Evolutionary conservation across 1,140 invertebrate genomes (phyloP), one percentile per base, ranked within the genome.

Genomic region (Pomacea maculata): DNA sequence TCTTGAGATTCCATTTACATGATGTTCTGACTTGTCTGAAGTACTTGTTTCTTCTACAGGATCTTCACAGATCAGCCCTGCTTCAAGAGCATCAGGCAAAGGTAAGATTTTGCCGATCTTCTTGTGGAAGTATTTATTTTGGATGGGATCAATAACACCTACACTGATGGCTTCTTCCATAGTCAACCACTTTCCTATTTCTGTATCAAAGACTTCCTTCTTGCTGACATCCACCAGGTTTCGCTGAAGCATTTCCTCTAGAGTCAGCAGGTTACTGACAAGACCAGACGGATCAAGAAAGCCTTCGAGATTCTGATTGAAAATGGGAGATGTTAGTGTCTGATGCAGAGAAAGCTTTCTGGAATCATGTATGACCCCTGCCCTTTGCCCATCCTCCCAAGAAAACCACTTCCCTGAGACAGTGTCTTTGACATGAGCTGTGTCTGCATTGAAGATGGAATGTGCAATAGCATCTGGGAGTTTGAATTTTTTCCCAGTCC

Each of bases 101-200:
- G 94, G 92, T 34, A 87, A 76, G 63, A 65, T 71, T 70, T 84
- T 79, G 14, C 75, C 80, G 12, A 82, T 63, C 57, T 72, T 74
- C 67, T 81, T 77, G 72, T 86, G 79, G 63, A 83, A 78, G 64
- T 84, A 80, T 70, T 68, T 83, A 64, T 80, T 79, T 29, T 72
- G 78, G 17, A 64, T 61, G 74, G 83, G 81, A 70, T 87, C 87
- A n/a, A 88, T 15, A 25, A 86, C 80, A 64, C 89, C 87, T 74
- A 87, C 83, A 71, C 84, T 80, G 52, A 97, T 95, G 4, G 96
- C 94, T 92, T 97, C 96, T 84, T 96, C 95, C 25, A 97, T 89
- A 21, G 96, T 96, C 6, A 97, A 94, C 87, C 94, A 94, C 80
- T 94, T 93, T 34, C 94, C 94, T 4, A 94, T 95, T 72, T 93